A percentile compares a stretch with the other conserved stretches of the same genome.
Evolutionary conservation across 2,797 vertebrate genomes (phyloP).

Genomic region (Falco cherrug): DNA sequence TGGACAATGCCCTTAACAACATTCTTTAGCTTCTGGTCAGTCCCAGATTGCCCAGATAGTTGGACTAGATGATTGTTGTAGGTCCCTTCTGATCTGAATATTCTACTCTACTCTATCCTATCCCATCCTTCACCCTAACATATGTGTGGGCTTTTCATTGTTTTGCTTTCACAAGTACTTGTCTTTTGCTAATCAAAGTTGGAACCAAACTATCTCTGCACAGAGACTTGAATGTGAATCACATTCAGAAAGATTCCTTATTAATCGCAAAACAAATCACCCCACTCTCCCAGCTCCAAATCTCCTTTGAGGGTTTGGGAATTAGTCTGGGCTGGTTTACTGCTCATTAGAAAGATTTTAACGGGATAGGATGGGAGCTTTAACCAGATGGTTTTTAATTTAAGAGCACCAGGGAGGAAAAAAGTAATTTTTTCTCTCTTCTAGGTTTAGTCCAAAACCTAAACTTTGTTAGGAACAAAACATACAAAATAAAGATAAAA

Average conservation of each 20-base stretch:
- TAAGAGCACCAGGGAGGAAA: neutral
- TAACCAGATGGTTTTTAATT: neutral
- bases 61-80: fast-evolving
- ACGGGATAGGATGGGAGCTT: neutral
- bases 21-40: neutral
- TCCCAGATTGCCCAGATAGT: neutral
- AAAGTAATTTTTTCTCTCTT: neutral
- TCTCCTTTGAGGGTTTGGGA: neutral
- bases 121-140: neutral
- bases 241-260: neutral
- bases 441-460: neutral
- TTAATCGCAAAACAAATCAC: neutral
- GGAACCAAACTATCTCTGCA: neutral
- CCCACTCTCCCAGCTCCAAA: fast-evolving
- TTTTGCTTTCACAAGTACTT: neutral
- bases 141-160: neutral
- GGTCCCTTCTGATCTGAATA: neutral
- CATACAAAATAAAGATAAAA: neutral
- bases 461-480: neutral
- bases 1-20: neutral
- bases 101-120: neutral
- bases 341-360: neutral
- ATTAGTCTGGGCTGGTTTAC: neutral
- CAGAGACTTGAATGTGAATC: neutral
- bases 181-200: neutral